Evolutionary conservation across 2,888 invertebrate species (phyloP), one percentile per base, ranked within the genome.

Genomic region (Catonia carolina): DNA sequence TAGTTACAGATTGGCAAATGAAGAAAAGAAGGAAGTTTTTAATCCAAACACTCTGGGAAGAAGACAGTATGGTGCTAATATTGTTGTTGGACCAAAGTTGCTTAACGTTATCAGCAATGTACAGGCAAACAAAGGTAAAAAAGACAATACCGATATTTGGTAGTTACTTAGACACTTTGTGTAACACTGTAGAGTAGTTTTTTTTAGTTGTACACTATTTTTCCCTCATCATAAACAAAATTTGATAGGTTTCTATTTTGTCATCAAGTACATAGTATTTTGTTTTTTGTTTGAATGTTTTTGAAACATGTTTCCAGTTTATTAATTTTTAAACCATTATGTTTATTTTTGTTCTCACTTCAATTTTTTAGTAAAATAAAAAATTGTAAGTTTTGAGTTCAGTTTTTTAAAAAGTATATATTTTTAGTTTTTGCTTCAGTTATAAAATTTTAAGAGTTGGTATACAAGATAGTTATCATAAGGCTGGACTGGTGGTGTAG

Each of bases 1-100:
- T 71, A 90, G 89, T 73, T 90, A 90, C 70, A 82, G 88, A 63
- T 78, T 86, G 72, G 90, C 90, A 14, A 89, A 89, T 73, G 82
- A 81, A 63, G 82, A 83, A 20, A 77, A 60, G 7, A 62, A 61
- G 39, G 56, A 55, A 10, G 64, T 66, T 23, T 60, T 64, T 48
- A 68, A 68, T 56, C 73, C 73, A 1, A 71, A 70, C 58, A 66
- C 69, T 1, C 67, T 59, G 4, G 67, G 69, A 12, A 64, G 68
- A 12, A 67, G 68, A 47, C 68, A 69, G 58, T 67, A 70, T 53
- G 74, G 74, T 58, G 73, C 75, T 62, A 71, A 72, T 60, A 69
- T 71, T 59, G 67, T 72, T 61, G 67, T 68, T 49, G 37, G 66
- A 39, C 63, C 66, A 37, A 64, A 60, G 17, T 55, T 60, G 45